Percentiles rank a stretch among this genome's conserved stretches.
phyloP scores from a whole-genome alignment of 2,888 invertebrate species.

The Chelonus formosanus region DNA sequence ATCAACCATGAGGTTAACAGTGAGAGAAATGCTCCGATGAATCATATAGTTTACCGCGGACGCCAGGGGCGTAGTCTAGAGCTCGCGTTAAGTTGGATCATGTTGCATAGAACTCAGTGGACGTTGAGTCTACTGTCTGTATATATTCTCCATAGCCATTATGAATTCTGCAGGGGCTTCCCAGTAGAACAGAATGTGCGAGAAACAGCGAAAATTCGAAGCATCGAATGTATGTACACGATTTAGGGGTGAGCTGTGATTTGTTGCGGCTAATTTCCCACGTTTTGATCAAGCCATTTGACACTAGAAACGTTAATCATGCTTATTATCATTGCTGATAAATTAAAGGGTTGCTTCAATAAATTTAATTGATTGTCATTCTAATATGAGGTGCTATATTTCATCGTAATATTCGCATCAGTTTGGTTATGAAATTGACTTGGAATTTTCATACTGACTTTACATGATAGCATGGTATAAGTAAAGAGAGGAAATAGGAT shows the following conservation, averaged over 20 bases:
- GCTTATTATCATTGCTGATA: slow-evolving; percentile 11
- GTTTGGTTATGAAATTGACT: no score
- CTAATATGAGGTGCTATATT: not conserved
- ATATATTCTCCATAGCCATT: no score
- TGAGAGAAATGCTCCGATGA: no score
- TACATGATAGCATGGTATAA: slow-evolving; percentile 9
- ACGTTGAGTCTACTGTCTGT: no score
- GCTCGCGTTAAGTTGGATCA: no score
- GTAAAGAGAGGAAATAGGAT: slow-evolving; percentile 4
- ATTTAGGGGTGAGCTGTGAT: slow-evolving; percentile 8
- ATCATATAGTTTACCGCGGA: no score
- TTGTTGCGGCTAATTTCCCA: slow-evolving; percentile 15
- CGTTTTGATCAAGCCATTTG: slow-evolving; percentile 16
- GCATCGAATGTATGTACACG: not conserved
- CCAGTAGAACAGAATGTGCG: no score
- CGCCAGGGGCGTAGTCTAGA: no score
- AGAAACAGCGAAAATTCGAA: slow-evolving; percentile 8
- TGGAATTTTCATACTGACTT: not conserved
- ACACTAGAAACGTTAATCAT: slow-evolving; percentile 11
- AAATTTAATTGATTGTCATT: slow-evolving; percentile 3
- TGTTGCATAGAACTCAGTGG: no score
- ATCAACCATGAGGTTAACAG: no score
- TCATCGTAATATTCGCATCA: no score
- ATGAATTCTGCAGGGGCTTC: no score
- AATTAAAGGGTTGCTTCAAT: slow-evolving; percentile 5